Percentiles rank a stretch among this genome's conserved stretches.
phyloP scores from a whole-genome alignment of 2,888 invertebrate species.

The Stenichneumon culpator region DNA sequence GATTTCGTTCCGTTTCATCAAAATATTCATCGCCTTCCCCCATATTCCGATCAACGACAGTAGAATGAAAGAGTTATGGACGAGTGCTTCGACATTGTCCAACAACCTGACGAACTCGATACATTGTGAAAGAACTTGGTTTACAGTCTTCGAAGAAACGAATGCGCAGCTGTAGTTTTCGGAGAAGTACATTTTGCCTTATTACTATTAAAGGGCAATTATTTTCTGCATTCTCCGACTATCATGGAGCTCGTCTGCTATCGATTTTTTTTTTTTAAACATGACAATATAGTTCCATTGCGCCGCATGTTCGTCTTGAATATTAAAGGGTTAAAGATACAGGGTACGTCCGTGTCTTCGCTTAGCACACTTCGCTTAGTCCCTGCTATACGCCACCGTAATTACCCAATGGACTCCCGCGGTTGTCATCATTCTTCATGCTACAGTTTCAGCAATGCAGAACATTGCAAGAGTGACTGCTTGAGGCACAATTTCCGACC shows the following conservation, averaged over 20 bases:
- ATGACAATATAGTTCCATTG: neutral
- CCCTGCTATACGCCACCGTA: neutral
- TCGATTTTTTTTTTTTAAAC: neutral
- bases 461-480: no score
- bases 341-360: neutral
- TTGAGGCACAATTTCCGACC: neutral
- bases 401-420: neutral
- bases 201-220: slow-evolving; percentile 5
- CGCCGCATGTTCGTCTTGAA: neutral
- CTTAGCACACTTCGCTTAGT: neutral
- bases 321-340: neutral
- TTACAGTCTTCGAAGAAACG: neutral
- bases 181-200: neutral
- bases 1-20: slow-evolving; percentile 53
- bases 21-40: slow-evolving; percentile 65
- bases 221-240: neutral
- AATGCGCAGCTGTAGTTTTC: neutral
- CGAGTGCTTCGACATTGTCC: slow-evolving; percentile 55
- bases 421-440: neutral
- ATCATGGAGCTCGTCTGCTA: neutral
- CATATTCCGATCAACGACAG: slow-evolving; percentile 56
- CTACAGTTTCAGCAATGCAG: no score
- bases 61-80: slow-evolving; percentile 68
- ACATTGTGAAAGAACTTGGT: slow-evolving; percentile 71
- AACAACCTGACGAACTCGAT: slow-evolving; percentile 26